Evolutionary conservation across 1,140 invertebrate species (phyloP), one percentile per base, ranked within the genome.

Genomic region (Drosophila novamexicana): DNA sequence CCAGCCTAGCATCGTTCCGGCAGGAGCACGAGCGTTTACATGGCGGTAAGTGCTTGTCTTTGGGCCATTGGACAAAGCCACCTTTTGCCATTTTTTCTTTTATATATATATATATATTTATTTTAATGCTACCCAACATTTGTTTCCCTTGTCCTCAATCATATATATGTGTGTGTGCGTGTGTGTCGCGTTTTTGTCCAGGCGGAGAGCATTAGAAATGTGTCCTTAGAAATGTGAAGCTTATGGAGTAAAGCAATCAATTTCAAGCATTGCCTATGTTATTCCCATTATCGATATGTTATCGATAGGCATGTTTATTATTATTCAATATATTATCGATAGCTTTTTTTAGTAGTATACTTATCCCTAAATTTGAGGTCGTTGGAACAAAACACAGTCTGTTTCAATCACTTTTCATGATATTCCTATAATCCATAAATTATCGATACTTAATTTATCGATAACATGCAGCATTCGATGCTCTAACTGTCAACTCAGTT

Each of bases 1-100:
- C 95, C 6, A 94, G 94, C 52, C 90, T 95, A 68, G 94, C 94
- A 45, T 93, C 93, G 12, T 95, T 95, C 91, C 94, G 94, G 66
- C 93, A 93, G 67, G 93, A 94, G 59, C 95, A 95, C 71, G 95
- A 95, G 74, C 94, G 94, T 73, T 84, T 94, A 14, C 93, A 93
- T 89, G 94, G 93, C 75, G 89, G 90, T 91, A 80, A 91, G 90
- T 90, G 36, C 36, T 50, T 39, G 29, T 12, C 56, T 61, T 59
- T 44, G 49, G n/a, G 8, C 68, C 57, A 62, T 47, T 69, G 52
- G 40, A 67, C 39, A 58, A 34, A 47, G 45, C 22, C 52, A 58
- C 64, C 64, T 50, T 16, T 29, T 16, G 29, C 12, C n/a, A 47
- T 69, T 81, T 61, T 40, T 37, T 18, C 49, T 64, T 18, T 18